A percentile compares a stretch with the other conserved stretches of the same genome.
phyloP scores from a whole-genome alignment of 2,888 invertebrate genomes.

The Dioctria linearis region DNA sequence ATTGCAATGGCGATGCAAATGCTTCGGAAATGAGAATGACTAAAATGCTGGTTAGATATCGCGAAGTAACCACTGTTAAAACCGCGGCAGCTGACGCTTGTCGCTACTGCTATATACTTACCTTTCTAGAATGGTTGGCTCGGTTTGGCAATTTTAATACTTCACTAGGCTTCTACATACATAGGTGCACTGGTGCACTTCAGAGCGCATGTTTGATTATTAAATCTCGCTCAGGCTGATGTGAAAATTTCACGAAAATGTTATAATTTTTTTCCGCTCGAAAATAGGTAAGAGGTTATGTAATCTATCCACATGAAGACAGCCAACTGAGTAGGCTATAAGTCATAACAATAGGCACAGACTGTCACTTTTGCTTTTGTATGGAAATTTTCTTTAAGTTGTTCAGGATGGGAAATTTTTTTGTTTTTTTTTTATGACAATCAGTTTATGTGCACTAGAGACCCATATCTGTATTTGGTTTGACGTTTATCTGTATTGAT shows the following conservation, averaged over 20 bases:
- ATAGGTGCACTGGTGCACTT: constrained; percentile 25
- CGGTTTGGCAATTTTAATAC: constrained; percentile 43
- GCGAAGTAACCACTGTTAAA: constrained; percentile 11
- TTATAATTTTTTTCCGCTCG: constrained; percentile 30
- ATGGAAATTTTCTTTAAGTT: constrained; percentile 27
- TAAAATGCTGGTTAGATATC: background rate
- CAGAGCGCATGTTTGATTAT: constrained; percentile 50
- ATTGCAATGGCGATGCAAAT: constrained; percentile 47
- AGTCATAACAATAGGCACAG: constrained; percentile 27
- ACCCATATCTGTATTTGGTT: too few species aligned
- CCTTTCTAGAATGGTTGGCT: constrained; percentile 27
- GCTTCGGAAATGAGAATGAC: constrained; percentile 46
- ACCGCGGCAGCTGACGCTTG: background rate
- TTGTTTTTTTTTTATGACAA: background rate
- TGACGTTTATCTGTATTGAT: too few species aligned
- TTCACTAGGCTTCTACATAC: constrained; percentile 20
- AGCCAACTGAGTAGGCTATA: constrained; percentile 24
- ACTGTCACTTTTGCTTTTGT: constrained; percentile 18
- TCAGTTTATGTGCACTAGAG: background rate
- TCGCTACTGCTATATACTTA: background rate
- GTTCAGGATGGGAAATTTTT: too few species aligned
- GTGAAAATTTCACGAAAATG: constrained; percentile 47
- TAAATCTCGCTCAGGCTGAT: constrained; percentile 36
- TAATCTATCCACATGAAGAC: constrained; percentile 24
- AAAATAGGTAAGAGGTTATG: constrained; percentile 33